Percentiles rank a stretch among this genome's conserved stretches.
Conservation (phyloP, 2,113 vertebrate species). For the Xiphophorus maculatus region DNA sequence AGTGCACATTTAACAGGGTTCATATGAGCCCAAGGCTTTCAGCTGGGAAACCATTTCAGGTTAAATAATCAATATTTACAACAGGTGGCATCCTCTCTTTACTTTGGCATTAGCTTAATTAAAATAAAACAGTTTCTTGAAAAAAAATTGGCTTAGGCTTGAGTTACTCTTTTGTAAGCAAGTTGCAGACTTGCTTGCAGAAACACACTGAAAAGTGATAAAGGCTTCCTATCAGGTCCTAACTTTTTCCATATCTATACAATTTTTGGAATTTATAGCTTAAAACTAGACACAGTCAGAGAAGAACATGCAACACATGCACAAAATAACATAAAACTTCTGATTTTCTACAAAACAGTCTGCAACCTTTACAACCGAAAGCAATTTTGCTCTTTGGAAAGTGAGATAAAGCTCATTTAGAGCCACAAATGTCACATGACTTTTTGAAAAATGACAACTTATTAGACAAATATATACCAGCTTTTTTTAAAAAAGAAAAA, state of each 20-base stretch:
- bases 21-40: background rate
- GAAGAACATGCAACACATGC: too few species aligned
- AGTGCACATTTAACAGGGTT: constrained; percentile 64
- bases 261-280: too few species aligned
- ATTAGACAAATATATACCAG: too few species aligned
- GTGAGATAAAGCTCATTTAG: too few species aligned
- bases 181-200: background rate
- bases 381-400: too few species aligned
- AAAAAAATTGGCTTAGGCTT: too few species aligned
- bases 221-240: background rate
- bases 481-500: too few species aligned
- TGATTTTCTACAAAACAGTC: background rate
- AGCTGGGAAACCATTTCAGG: background rate
- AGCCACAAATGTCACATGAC: too few species aligned
- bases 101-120: background rate
- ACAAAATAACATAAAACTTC: too few species aligned
- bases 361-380: too few species aligned
- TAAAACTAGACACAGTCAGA: too few species aligned
- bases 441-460: too few species aligned
- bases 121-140: background rate
- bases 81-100: background rate
- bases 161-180: background rate
- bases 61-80: background rate
- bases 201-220: background rate
- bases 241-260: background rate